phyloP scores from a whole-genome alignment of 2,797 vertebrate species.

The Zalophus californianus region DNA sequence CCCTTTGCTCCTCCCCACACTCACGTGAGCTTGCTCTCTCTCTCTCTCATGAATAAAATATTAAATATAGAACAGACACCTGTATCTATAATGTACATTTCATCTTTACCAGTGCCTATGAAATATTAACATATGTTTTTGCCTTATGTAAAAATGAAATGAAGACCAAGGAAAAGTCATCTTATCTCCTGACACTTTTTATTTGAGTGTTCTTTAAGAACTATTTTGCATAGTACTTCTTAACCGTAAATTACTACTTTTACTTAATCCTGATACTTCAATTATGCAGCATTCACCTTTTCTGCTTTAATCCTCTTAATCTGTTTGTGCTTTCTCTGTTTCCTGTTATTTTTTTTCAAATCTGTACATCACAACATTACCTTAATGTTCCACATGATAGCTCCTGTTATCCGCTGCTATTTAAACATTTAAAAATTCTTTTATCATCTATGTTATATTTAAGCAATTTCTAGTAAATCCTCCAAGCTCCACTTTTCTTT shows the following conservation, averaged over 20 bases:
- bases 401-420: not conserved
- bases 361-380: not conserved
- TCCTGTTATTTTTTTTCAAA: not conserved
- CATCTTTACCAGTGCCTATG: not conserved
- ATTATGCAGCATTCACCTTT: not conserved
- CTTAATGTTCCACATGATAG: not conserved
- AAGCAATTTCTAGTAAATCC: not conserved
- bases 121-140: not conserved
- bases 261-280: not conserved
- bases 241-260: not conserved
- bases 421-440: not conserved
- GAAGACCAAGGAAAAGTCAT: not conserved
- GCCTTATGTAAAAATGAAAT: not conserved
- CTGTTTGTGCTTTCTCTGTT: not conserved
- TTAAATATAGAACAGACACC: not conserved
- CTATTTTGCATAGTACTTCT: not conserved
- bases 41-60: not conserved
- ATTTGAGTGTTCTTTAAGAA: not conserved
- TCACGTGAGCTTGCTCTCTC: not conserved
- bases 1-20: not conserved
- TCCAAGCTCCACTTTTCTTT: not conserved
- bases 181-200: not conserved
- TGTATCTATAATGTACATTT: not conserved
- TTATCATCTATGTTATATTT: not conserved
- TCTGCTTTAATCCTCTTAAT: not conserved